These are phyloP conservation scores for Marmota flaviventris DNA, from an alignment of 2,113 vertebrate species.

Conservation along the genomic window DNA sequence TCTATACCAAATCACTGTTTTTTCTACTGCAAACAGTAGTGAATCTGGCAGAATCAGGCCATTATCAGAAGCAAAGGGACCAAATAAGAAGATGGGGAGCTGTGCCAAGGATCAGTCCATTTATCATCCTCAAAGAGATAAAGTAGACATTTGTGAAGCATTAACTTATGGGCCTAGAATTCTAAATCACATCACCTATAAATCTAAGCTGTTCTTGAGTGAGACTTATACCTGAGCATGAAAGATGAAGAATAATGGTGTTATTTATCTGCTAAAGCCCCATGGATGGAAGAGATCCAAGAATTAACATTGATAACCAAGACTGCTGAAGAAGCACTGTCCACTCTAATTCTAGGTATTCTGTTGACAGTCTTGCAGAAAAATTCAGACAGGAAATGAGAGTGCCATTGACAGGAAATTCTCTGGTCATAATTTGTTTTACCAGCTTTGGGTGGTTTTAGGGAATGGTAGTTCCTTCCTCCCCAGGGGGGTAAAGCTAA, in stretches of 20 bases:
- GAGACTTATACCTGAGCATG: constrained; percentile 38
- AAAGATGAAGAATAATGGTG: constrained; percentile 50
- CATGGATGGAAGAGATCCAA: neutral
- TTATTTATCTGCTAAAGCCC: constrained; percentile 64
- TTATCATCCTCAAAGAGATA: constrained; percentile 67
- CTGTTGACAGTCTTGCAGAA: neutral
- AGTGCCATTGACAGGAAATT: neutral
- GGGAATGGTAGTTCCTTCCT: neutral
- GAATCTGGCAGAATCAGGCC: constrained; percentile 63
- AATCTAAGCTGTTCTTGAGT: constrained; percentile 61
- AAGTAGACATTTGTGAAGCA: constrained; percentile 70
- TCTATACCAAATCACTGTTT: constrained; percentile 44
- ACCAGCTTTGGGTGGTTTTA: neutral
- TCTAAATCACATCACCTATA: constrained; percentile 73
- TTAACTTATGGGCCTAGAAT: constrained; percentile 69
- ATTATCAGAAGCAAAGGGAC: constrained; percentile 52
- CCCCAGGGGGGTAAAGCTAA: neutral
- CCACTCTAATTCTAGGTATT: neutral
- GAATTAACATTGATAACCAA: constrained; percentile 41
- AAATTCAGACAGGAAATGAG: constrained; percentile 21
- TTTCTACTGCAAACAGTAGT: constrained; percentile 39
- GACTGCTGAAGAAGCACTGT: constrained; percentile 2
- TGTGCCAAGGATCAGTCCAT: constrained; percentile 31
- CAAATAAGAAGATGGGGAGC: neutral
- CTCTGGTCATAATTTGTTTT: neutral